Conservation (phyloP, 2,113 vertebrate species). For the Pelodiscus sinensis region DNA sequence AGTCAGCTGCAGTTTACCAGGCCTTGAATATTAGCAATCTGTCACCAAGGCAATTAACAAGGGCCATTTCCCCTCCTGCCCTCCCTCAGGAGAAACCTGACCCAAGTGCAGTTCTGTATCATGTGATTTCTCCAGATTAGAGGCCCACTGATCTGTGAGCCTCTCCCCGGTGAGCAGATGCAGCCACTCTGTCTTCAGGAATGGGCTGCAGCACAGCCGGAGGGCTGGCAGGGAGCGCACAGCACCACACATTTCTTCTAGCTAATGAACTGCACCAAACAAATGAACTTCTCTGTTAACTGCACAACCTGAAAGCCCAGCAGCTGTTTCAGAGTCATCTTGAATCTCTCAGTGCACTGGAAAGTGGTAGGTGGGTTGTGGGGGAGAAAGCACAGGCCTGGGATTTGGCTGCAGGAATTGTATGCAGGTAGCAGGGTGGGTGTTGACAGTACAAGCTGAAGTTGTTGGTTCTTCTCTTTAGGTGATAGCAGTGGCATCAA, state of each 20-base stretch:
- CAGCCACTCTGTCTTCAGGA: not conserved
- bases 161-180: not conserved
- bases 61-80: not conserved
- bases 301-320: constrained; percentile 1
- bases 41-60: not conserved
- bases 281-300: not conserved
- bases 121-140: constrained; percentile 6
- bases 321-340: not conserved
- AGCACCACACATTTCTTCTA: not conserved
- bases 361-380: not conserved
- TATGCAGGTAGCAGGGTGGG: not conserved
- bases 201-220: constrained; percentile 13
- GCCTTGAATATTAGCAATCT: not conserved
- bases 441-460: not conserved
- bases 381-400: not conserved
- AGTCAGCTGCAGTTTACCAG: not conserved
- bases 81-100: not conserved
- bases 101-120: not conserved
- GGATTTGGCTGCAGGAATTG: not conserved
- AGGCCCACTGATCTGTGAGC: not conserved
- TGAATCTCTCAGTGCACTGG: not conserved
- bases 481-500: not conserved
- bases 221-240: not conserved
- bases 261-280: not conserved
- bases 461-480: not conserved